phyloP scores from a whole-genome alignment of 2,797 vertebrate genomes.

The Hoplostethus mediterraneus region DNA sequence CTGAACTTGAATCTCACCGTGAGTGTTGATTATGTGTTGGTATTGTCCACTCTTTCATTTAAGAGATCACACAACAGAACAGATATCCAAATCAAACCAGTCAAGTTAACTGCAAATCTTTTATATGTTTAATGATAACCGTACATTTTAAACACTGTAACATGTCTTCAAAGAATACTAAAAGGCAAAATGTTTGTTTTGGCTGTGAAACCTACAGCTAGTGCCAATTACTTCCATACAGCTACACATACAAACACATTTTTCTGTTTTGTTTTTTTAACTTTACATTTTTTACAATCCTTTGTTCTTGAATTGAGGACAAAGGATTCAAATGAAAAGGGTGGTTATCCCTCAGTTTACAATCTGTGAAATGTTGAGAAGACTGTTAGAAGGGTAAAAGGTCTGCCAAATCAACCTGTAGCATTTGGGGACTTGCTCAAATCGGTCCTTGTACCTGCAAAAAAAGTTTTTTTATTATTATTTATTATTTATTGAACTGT shows the following conservation, averaged over 20 bases:
- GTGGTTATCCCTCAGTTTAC: neutral
- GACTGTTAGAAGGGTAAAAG: neutral
- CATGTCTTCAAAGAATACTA: slow-evolving; percentile 50
- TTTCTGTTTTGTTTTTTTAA: slow-evolving; percentile 43
- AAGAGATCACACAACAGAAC: slow-evolving; percentile 10
- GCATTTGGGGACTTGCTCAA: slow-evolving; percentile 1
- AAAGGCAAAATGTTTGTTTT: slow-evolving; percentile 47
- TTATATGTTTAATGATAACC: slow-evolving; percentile 62
- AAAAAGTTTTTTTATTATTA: too few species aligned
- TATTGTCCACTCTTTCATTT: neutral
- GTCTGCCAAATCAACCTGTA: neutral
- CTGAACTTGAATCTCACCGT: too few species aligned
- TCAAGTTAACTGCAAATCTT: slow-evolving; percentile 43
- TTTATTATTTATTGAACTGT: neutral
- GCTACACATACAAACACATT: slow-evolving; percentile 49
- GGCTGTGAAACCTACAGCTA: slow-evolving; percentile 38
- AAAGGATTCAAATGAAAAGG: slow-evolving; percentile 22
- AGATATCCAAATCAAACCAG: slow-evolving; percentile 2
- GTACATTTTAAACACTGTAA: slow-evolving; percentile 55
- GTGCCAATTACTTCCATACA: slow-evolving; percentile 53
- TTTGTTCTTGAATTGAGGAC: slow-evolving; percentile 12
- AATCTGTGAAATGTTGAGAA: slow-evolving; percentile 8
- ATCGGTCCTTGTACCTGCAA: neutral
- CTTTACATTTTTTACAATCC: slow-evolving; percentile 48
- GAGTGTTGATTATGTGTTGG: too few species aligned